Evolutionary conservation across 2,797 vertebrate species (phyloP), one percentile per base, ranked within the genome.

Genomic region (Ciconia nigra): DNA sequence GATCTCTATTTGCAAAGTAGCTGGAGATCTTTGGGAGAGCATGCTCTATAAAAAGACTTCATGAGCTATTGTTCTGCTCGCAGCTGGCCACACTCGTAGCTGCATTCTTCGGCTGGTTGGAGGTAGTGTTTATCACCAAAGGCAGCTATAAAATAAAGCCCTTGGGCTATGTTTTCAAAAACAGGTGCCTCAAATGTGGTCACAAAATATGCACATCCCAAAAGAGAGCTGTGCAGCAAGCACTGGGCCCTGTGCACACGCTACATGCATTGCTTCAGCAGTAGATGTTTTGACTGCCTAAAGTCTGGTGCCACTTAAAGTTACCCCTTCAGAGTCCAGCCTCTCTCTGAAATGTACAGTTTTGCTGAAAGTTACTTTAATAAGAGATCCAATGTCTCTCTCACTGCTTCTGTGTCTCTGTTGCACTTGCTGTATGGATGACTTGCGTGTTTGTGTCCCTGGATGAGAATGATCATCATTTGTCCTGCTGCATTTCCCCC

Each of bases 81-180:
- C 72, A 78, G 72, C 91, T 71, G 70, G 66, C 76, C 57, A 54
- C 1, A 3, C 80, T 91, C 29, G 4, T 51, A 78, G 51, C 73
- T 83, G 63, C 91, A 93, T 96, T 96, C 85, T 94, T 95, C 1
- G 2, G n/a, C 82, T 94, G 73, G 58, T 22, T 94, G 69, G 71
- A 63, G 49, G 67, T 47, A 70, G 77, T n/a, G 35, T 89, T 96
- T 96, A 83, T 96, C 94, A 82, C 77, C 39, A 72, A 80, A 78
- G 63, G 44, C 22, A 93, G 91, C 88, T 94, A 79, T 95, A 97
- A 97, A 97, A 84, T 52, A 84, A 77, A 87, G 59, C 70, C 91
- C 77, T 19, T 24, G 47, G 62, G 90, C 47, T 72, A 39, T 1
- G 0, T 82, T 83, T 95, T 90, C 70, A 77, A 84, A 89, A 95